These are phyloP conservation scores for Periophthalmodon schlosseri DNA, from an alignment of 2,113 vertebrate species.

Conservation along the genomic window DNA sequence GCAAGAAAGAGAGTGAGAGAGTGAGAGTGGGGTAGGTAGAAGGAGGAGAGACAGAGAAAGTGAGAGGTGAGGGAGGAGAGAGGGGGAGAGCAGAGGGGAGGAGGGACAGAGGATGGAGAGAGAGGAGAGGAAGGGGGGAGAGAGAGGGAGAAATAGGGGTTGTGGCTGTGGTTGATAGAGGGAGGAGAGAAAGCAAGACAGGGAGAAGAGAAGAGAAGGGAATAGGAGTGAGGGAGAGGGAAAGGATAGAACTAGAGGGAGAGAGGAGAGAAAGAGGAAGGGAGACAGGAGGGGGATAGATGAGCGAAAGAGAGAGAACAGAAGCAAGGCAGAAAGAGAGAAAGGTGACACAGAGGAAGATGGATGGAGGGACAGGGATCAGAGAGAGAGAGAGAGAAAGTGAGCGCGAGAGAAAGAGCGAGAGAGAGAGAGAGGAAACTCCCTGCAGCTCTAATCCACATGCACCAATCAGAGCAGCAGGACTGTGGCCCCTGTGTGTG, in stretches of 20 bases:
- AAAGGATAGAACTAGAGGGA: no score
- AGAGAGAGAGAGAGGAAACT: conserved; percentile 1
- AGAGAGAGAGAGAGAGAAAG: neutral
- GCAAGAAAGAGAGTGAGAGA: conserved; percentile 32
- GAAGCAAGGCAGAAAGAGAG: neutral
- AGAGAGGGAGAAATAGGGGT: neutral
- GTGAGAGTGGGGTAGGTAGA: conserved; percentile 25
- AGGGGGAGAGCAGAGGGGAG: conserved; percentile 34
- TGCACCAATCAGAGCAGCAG: conserved; percentile 27
- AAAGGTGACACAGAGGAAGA: neutral
- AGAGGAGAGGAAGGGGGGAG: no score
- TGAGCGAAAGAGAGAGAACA: no score
- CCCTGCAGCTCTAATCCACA: conserved; percentile 50
- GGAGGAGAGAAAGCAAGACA: neutral
- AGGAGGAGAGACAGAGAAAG: neutral
- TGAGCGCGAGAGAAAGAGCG: neutral
- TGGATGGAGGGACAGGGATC: no score
- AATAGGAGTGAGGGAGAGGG: conserved; percentile 31
- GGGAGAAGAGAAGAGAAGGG: conserved; percentile 25
- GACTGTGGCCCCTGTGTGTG: conserved; percentile 15
- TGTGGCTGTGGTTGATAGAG: no score
- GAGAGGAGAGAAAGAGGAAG: neutral
- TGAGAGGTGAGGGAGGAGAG: conserved; percentile 13
- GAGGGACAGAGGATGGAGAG: no score
- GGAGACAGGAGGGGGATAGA: conserved; percentile 52